Evolutionary conservation across 2,888 invertebrate species (phyloP), one percentile per base, ranked within the genome.

Genomic region (Lasioglossum calceatum): DNA sequence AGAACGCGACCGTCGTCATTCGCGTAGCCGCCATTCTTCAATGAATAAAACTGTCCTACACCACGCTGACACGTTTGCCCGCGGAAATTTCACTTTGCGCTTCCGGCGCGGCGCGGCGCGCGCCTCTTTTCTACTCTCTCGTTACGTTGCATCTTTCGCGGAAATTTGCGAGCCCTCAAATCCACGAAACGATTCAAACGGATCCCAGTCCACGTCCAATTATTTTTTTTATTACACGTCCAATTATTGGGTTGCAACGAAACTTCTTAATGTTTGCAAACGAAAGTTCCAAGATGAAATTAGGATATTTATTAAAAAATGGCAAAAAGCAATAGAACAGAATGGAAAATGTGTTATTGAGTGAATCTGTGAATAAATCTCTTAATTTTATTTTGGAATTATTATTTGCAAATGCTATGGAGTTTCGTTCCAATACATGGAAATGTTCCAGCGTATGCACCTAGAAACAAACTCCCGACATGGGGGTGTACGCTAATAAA

Each of bases 21-120:
- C 67, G 23, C 32, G 23, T 71, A 71, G 64, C 50, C 73, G 64
- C 50, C 73, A 72, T 82, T 73, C 67, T 70, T 84, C 83, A 82
- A 84, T 76, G 78, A 85, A 84, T 39, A 73, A 77, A 84, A 61
- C n/a, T 44, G 23, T 82, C 61, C 36, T 36, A 16, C 10, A 23
- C 44, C 7, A 32, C 16, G 36, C 16, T 23, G 19, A 39, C 36
- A 19, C 61, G 61, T 61, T 44, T 14, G 0, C 1, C 39, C 39
- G 23, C 42, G n/a, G n/a, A 71, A n/a, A 71, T 71, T 71, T 71
- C 70, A 70, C 39, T 39, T 39, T 39, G 39, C 70, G 39, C 39
- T 70, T 70, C 39, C 39, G 39, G 10, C 23, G 4, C 14, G 39
- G 10, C 23, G 4, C 14, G 36, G 32, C 27, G 50, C 16, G 47